Conservation (phyloP, 2,888 invertebrate genomes). For the Matsumyia berberina region DNA sequence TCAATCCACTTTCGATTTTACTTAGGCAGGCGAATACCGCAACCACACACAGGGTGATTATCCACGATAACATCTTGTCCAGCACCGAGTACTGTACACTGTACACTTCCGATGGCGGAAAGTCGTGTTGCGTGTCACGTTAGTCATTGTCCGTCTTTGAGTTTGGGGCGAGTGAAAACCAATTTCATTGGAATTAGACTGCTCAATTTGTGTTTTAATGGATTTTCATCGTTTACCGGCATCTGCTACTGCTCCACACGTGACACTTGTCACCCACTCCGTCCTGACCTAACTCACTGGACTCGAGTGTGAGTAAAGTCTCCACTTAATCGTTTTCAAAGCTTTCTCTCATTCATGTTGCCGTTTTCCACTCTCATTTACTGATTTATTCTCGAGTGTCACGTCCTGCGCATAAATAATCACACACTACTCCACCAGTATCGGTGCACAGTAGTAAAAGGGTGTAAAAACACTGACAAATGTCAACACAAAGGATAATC, state of each 20-base stretch:
- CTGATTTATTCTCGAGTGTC: conserved; percentile 4
- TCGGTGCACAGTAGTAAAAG: conserved; percentile 6
- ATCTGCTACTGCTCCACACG: conserved; percentile 17
- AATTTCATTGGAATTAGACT: conserved; percentile 11
- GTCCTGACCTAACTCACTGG: conserved; percentile 67
- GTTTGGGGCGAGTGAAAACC: not conserved
- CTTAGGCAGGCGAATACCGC: not conserved
- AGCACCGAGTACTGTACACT: not conserved
- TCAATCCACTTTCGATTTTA: conserved; percentile 44
- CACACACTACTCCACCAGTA: not conserved
- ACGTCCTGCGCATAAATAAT: conserved; percentile 51
- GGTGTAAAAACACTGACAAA: conserved; percentile 37
- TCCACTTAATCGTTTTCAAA: conserved; percentile 10
- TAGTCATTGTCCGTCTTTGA: not conserved
- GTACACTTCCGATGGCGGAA: conserved; percentile 15
- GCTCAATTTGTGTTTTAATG: conserved; percentile 11
- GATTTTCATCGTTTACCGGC: conserved; percentile 34
- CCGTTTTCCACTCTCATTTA: conserved; percentile 26
- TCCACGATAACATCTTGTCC: conserved; percentile 37
- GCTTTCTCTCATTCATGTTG: conserved; percentile 1
- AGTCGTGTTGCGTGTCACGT: conserved; percentile 28
- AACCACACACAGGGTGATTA: conserved; percentile 32
- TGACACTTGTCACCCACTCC: conserved; percentile 36
- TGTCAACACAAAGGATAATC: conserved; percentile 64
- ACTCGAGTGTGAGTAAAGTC: conserved; percentile 24